These are phyloP conservation scores for Hirtodrosophila cameraria DNA, from an alignment of 2,888 invertebrate genomes.

Conservation along the genomic window DNA sequence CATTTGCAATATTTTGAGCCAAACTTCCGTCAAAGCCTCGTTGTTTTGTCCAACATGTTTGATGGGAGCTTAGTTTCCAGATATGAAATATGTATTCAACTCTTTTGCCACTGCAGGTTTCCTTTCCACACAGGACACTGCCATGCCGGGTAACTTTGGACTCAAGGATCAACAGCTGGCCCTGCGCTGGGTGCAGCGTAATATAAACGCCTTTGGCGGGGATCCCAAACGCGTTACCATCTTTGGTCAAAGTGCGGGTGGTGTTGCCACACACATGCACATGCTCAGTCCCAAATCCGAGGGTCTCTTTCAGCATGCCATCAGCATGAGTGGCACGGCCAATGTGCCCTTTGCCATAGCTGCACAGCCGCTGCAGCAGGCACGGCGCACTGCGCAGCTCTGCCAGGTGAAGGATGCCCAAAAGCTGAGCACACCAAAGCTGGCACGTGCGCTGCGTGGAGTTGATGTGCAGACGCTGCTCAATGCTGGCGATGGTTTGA, in stretches of 20 bases:
- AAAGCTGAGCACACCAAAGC: slow-evolving; percentile 68
- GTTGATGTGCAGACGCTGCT: slow-evolving; percentile 83
- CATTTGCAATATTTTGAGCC: too few species aligned
- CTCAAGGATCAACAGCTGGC: slow-evolving; percentile 85
- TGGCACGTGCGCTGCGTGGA: slow-evolving; percentile 83
- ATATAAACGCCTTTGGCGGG: slow-evolving; percentile 84
- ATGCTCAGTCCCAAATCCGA: slow-evolving; percentile 84
- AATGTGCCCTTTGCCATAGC: slow-evolving; percentile 83
- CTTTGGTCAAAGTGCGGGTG: slow-evolving; percentile 85
- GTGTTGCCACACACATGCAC: slow-evolving; percentile 84
- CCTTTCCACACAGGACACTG: slow-evolving; percentile 84
- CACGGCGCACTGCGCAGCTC: slow-evolving; percentile 83
- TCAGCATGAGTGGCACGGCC: slow-evolving; percentile 85
- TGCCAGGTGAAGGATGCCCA: slow-evolving; percentile 82
- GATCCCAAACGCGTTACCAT: slow-evolving; percentile 84
- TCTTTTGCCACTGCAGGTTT: slow-evolving; percentile 80
- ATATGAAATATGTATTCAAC: too few species aligned
- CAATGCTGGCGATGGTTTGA: slow-evolving; percentile 84
- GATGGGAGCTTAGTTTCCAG: too few species aligned
- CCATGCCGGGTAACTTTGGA: slow-evolving; percentile 85
- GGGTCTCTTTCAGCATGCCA: slow-evolving; percentile 84
- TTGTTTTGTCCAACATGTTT: too few species aligned
- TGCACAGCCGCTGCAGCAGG: slow-evolving; percentile 75
- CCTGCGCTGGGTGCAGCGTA: slow-evolving; percentile 84
- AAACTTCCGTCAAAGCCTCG: too few species aligned